These are phyloP conservation scores for Eretmocerus hayati DNA, from an alignment of 2,888 invertebrate species.

Conservation along the genomic window DNA sequence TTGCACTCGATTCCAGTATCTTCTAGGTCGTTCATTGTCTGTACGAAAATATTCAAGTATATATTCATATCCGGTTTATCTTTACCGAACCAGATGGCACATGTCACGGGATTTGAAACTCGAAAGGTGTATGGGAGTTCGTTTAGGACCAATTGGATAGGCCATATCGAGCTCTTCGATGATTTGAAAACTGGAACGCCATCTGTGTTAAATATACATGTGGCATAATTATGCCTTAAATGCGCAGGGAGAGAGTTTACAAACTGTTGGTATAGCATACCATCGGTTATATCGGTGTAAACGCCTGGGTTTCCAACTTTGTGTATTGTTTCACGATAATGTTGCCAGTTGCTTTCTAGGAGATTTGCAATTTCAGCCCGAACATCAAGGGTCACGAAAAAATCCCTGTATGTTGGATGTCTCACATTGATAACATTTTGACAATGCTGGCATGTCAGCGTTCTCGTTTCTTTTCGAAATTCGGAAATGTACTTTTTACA, in stretches of 20 bases:
- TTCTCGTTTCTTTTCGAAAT: background rate
- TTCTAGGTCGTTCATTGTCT: background rate
- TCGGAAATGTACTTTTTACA: background rate
- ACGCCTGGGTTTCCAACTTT: background rate
- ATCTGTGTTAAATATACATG: conserved; percentile 16
- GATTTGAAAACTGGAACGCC: conserved; percentile 15
- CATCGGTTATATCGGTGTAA: conserved; percentile 3
- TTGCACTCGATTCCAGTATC: background rate
- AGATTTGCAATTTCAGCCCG: background rate
- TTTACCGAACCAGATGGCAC: conserved; percentile 4
- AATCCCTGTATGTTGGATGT: background rate
- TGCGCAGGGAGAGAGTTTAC: background rate
- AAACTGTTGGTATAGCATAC: background rate
- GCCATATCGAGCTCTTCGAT: conserved; percentile 14
- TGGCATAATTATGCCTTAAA: conserved; percentile 6
- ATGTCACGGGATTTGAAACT: background rate
- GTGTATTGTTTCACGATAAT: background rate
- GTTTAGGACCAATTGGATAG: conserved; percentile 19
- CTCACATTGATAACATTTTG: background rate
- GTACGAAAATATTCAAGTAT: background rate
- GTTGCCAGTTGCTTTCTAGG: background rate
- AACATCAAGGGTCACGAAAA: background rate
- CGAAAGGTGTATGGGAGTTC: background rate
- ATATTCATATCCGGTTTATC: conserved; percentile 3
- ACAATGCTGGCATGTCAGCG: background rate